Evolutionary conservation across 2,888 invertebrate genomes (phyloP), one percentile per base, ranked within the genome.

Genomic region (Teleogryllus oceanicus): DNA sequence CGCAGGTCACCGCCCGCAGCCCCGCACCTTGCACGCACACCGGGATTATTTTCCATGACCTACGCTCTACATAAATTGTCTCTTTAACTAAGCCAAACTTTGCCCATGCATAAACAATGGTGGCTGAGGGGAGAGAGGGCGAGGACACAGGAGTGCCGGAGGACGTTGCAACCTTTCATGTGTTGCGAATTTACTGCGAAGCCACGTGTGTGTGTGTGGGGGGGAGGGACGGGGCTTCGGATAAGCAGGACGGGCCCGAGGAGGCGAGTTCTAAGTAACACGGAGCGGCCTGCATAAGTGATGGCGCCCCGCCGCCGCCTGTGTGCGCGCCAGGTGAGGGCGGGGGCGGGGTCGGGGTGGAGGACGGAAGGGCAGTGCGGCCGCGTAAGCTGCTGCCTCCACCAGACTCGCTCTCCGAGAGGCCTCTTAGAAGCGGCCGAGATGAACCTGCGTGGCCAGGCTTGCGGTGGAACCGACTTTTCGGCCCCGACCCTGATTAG

Each of bases 61-160:
- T 62, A 62, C 62, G 16, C 62, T 62, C 13, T n/a, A 62, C 62
- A n/a, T 62, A 62, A 62, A 62, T 62, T 62, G 13, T 62, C 62
- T 5, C 62, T 62, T 5, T 62, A 62, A 62, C 62, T 62, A n/a
- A 62, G 62, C 62, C n/a, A 18, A 62, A 62, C 62, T 62, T 62
- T n/a, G 62, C 16, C 62, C 62, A 62, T 62, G 62, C 62, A 62
- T 62, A 62, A 62, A 62, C 62, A 62, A 62, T 62, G n/a, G 62
- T 8, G 62, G 8, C 16, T 10, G 62, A 62, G 62, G 62, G n/a
- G 62, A 37, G 37, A 37, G 37, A 37, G 37, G 37, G 37, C 5
- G 37, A 37, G 37, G 37, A 37, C 37, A 37, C 37, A 8, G 37
- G 8, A 37, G 37, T 8, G 37, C 37, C 37, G 37, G 37, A 37